Base-by-base conservation (phyloP, 1,140 invertebrate species). In the Drosophila rufa region DNA sequence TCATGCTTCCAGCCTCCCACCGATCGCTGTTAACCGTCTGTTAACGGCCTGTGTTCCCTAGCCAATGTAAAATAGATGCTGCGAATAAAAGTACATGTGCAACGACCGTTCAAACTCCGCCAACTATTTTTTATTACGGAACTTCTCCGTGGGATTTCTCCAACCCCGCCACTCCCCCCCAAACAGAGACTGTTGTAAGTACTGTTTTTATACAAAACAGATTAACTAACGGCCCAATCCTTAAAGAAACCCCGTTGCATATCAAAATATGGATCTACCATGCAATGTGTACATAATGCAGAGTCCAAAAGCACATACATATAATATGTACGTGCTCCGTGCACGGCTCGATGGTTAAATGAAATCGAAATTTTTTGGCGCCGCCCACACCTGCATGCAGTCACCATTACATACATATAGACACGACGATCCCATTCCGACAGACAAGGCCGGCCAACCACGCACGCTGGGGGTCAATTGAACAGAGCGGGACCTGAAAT, bases 361-460 rank as follows among this genome's bases (percentile, higher is more conserved):
- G 22, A 57, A 30, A 57, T 40, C n/a, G 48, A 68, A 62, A 45
- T 30, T 55, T 55, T 68, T 58, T 76, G 71, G 61, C 60, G 48
- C 50, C 75, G 79, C 82, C 79, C 75, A 87, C 79, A 70, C 51
- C 27, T 61, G 59, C 61, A 65, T 58, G 66, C 46, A 68, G 57
- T 30, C 58, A 56, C 30, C 64, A 46, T 45, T 43, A 30, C 11
- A 3, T 17, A 45, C 9, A 50, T 17, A 45, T 36, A 4, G 30
- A 38, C 15, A 14, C 12, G 14, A 48, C 19, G 64, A 70, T 70
- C 69, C 67, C 43, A 59, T 73, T 59, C 53, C 68, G 33, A 40
- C 59, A 68, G 55, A 57, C 83, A 82, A 82, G 82, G 75, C 82
- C 79, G 82, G 69, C 82, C 75, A 79, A 65, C 65, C 50, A 71